Evolutionary conservation across 2,888 invertebrate genomes (phyloP), one percentile per base, ranked within the genome.

Genomic region (Chironomus tentans): DNA sequence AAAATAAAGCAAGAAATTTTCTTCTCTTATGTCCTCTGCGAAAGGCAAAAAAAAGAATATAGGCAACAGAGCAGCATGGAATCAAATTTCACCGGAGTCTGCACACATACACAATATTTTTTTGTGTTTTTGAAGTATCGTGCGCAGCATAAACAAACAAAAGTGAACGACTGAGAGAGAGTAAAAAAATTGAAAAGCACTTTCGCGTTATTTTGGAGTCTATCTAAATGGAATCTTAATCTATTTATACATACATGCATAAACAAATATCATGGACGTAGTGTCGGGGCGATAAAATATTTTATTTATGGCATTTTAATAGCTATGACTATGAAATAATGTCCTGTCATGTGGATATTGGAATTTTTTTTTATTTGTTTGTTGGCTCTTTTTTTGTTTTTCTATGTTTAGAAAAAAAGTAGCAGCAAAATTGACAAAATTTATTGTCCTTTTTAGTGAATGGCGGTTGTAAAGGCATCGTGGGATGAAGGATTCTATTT

Each of bases 181-280:
- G 22, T 24, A 24, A 28, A 28, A 28, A 47, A 46, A 70, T 50
- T 70, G 48, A 15, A 70, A 70, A 70, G 24, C 48, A 50, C 50
- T 71, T 71, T 22, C 24, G 13, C 65, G 21, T 65, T 24, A 18
- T 56, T 56, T 56, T n/a, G 15, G 56, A 21, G 65, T 65, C 24
- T 15, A 71, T 71, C 71, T 71, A 71, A 71, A 71, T 71, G 71
- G 71, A 48, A 71, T 71, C 71, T 56, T 56, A 71, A 71, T 71
- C 71, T 71, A 71, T 22, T 21, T 56, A 18, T 56, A 56, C 15
- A 56, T 18, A 18, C 56, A 70, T 70, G 70, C 70, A 48, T 38
- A 38, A 38, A 38, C 38, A 70, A 18, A 46, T 70, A 28, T 28
- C 71, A 46, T 18, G 71, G 50, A 24, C 71, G 13, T 13, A 21